Base-by-base conservation (phyloP, 1,140 invertebrate species). In the Monochamus saltuarius region DNA sequence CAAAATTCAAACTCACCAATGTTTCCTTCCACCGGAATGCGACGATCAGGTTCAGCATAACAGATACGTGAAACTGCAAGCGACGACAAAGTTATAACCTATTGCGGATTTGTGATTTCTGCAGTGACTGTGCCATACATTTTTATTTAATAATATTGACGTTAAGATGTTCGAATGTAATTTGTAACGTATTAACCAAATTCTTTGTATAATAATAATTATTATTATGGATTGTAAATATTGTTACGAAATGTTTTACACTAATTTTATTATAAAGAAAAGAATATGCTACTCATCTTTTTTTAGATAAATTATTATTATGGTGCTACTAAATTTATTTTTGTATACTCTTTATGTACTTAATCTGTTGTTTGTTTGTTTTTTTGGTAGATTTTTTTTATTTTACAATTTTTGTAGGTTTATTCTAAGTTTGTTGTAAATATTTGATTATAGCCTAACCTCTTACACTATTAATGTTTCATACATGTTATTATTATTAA, bases 11-110 rank as follows among this genome's bases (percentile, higher is more conserved):
- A 56, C 78, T 75, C 82, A 83, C 60, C 80, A 83, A 65, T 84
- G 82, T 65, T 84, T 84, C 63, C 75, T 82, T 40, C 78, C 79
- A 29, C 78, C 80, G 2, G 76, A 77, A 67, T 63, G 75, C 63
- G 66, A 81, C 75, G 69, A 82, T 60, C 71, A 75, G 70, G 54
- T 80, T 73, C 75, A 79, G 50, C 77, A 79, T 66, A 79, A 82
- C 16, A 79, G 79, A 73, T 85, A 85, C 61, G 82, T 84, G 2
- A 84, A 84, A 78, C 68, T 85, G 53, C 83, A 84, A 59, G 84
- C 83, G 7, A 85, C 84, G 17, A 84, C 84, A 22, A 84, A 84
- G 73, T 56, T 67, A 38, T 66, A 52, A 53, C n/a, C 19, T 8
- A 22, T 7, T 17, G 1, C 29, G 14, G 45, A 42, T 40, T 29